Evolutionary conservation across 2,888 invertebrate species (phyloP).

Genomic region (Rambutsinella grinnellia): DNA sequence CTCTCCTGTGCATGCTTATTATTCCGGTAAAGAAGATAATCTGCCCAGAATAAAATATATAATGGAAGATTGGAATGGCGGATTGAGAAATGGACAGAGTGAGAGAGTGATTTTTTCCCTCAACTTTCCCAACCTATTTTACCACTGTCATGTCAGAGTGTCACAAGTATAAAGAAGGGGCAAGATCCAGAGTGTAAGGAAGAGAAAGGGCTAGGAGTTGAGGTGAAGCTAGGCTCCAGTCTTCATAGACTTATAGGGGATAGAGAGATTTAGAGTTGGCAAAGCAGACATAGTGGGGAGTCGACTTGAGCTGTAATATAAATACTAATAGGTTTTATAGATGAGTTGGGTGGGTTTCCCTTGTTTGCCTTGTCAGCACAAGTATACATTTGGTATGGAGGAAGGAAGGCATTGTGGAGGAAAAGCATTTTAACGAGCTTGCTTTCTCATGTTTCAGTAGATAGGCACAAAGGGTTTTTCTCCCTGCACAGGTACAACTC

Average conservation of each 20-base stretch:
- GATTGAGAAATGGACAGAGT: neutral
- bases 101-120: no score
- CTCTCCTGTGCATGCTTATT: neutral
- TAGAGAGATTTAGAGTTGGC: slow-evolving; percentile 2
- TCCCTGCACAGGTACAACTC: slow-evolving; percentile 50
- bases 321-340: slow-evolving; percentile 9
- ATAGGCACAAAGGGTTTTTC: slow-evolving; percentile 37
- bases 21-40: neutral
- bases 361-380: slow-evolving; percentile 57
- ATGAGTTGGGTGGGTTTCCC: slow-evolving; percentile 28
- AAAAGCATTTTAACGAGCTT: slow-evolving; percentile 56
- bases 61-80: neutral
- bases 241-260: neutral
- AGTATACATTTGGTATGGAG: slow-evolving; percentile 1
- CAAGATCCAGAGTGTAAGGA: slow-evolving; percentile 7
- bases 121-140: neutral
- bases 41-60: no score
- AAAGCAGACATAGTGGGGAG: neutral
- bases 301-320: neutral
- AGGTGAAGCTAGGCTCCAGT: neutral
- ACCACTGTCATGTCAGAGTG: neutral
- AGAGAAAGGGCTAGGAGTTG: slow-evolving; percentile 13
- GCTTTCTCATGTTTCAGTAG: slow-evolving; percentile 53
- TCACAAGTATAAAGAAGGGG: slow-evolving; percentile 1
- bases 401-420: slow-evolving; percentile 10